These are phyloP conservation scores for Cynopterus sphinx DNA, from an alignment of 2,797 vertebrate species.

Conservation along the genomic window DNA sequence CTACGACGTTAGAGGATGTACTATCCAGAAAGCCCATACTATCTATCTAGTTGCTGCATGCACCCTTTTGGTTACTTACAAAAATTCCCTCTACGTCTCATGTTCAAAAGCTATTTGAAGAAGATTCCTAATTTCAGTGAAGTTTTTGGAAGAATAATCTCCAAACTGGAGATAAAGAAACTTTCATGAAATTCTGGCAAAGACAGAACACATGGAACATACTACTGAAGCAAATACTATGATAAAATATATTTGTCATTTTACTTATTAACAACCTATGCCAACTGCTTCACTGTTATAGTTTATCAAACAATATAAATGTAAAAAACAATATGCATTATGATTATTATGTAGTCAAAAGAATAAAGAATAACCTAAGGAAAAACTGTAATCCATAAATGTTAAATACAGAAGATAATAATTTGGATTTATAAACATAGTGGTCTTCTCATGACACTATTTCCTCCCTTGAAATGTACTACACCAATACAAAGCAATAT, in stretches of 20 bases:
- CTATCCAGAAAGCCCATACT: neutral
- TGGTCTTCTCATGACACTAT: neutral
- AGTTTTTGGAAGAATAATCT: slow-evolving; percentile 62
- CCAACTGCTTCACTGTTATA: neutral
- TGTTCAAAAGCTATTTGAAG: slow-evolving; percentile 65
- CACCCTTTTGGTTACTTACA: slow-evolving; percentile 46
- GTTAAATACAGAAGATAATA: neutral
- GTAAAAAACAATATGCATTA: neutral
- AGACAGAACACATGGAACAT: slow-evolving; percentile 47
- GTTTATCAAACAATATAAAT: slow-evolving; percentile 7
- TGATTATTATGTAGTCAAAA: neutral
- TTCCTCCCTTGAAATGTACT: neutral
- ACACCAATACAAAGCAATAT: neutral
- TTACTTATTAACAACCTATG: slow-evolving; percentile 15
- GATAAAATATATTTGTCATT: slow-evolving; percentile 18
- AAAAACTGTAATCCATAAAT: neutral
- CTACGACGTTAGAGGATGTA: neutral
- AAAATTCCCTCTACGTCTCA: slow-evolving; percentile 58
- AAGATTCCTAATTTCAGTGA: slow-evolving; percentile 56
- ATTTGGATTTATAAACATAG: neutral
- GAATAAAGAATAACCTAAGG: neutral
- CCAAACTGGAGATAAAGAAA: slow-evolving; percentile 62
- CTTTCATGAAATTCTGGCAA: slow-evolving; percentile 55
- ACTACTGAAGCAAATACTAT: slow-evolving; percentile 50
- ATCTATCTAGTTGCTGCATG: slow-evolving; percentile 21